These are phyloP conservation scores for Cyphomyrus plagiostoma DNA, from an alignment of 2,113 vertebrate species.

Conservation along the genomic window DNA sequence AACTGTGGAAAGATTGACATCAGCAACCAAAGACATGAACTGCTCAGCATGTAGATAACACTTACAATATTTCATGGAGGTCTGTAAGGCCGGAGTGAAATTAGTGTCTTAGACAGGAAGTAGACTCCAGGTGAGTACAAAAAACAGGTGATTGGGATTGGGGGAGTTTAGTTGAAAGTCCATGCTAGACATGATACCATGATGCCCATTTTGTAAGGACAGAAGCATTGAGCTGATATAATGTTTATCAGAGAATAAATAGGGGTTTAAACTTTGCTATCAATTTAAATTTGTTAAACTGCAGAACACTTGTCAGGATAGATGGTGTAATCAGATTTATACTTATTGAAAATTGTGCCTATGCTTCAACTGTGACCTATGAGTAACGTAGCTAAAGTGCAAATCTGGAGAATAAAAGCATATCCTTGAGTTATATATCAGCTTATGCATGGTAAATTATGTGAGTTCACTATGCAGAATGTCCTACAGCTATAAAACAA, in stretches of 20 bases:
- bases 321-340: not conserved
- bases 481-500: not conserved
- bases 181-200: not conserved
- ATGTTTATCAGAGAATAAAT: not conserved
- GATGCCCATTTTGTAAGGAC: not conserved
- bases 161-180: not conserved
- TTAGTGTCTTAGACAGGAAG: not conserved
- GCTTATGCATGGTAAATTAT: not conserved
- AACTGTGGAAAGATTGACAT: not conserved
- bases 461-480: not conserved
- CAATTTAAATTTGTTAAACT: not conserved
- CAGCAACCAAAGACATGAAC: not conserved
- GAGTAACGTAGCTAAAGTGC: not conserved
- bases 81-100: not conserved
- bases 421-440: not conserved
- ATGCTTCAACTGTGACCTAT: not conserved
- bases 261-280: not conserved
- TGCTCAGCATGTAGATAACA: not conserved
- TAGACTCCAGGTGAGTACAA: not conserved
- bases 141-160: not conserved
- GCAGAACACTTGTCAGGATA: not conserved
- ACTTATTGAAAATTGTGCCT: not conserved
- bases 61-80: not conserved
- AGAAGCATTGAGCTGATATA: not conserved
- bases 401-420: not conserved